Conservation (phyloP, 2,113 vertebrate species). For the Marmota monax region DNA sequence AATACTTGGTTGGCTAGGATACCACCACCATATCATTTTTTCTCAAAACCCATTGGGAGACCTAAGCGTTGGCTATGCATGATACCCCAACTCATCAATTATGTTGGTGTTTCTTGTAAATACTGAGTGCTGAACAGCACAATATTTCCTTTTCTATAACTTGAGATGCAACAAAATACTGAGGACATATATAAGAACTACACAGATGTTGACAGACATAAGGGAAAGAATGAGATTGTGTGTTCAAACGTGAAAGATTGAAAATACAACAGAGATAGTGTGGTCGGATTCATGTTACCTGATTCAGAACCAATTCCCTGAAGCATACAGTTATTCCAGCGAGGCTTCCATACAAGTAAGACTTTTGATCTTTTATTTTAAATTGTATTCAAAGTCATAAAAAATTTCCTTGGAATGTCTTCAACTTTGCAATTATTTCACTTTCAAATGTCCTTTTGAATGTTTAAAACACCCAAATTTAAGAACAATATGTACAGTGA, state of each 20-base stretch:
- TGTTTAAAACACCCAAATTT: slow-evolving; percentile 13
- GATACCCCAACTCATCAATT: not conserved
- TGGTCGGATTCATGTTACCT: not conserved
- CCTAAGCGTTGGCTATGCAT: not conserved
- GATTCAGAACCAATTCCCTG: not conserved
- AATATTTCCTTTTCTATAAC: not conserved
- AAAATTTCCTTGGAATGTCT: not conserved
- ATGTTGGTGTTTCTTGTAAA: not conserved
- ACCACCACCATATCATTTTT: not conserved
- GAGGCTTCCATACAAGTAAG: not conserved
- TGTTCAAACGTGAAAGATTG: slow-evolving; percentile 6
- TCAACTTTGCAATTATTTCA: slow-evolving; percentile 26
- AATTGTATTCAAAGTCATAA: not conserved
- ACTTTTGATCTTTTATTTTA: not conserved
- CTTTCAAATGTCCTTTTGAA: not conserved
- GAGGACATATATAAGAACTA: not conserved
- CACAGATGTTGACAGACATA: not conserved
- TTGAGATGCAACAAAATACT: slow-evolving; percentile 10
- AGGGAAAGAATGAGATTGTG: not conserved
- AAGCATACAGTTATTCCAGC: not conserved
- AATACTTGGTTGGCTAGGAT: not conserved
- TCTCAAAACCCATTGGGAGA: not conserved
- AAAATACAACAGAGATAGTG: not conserved
- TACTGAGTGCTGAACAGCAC: not conserved
- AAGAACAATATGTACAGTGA: not conserved